A percentile compares a stretch with the other conserved stretches of the same genome.
phyloP scores from a whole-genome alignment of 2,797 vertebrate genomes.

The Limosa lapponica region DNA sequence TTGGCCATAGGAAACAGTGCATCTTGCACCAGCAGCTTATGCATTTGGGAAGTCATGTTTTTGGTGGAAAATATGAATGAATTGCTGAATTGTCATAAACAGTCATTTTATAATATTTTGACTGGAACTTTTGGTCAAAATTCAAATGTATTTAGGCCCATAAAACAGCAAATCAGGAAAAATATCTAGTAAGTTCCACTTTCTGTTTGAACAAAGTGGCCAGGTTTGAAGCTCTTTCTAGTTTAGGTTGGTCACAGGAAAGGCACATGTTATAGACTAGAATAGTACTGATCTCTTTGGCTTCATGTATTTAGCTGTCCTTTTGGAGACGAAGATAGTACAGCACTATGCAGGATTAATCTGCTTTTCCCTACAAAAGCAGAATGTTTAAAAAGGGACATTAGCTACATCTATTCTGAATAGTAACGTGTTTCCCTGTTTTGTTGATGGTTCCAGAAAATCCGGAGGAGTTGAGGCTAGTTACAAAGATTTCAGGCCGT shows the following conservation, averaged over 20 bases:
- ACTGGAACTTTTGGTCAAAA: not conserved
- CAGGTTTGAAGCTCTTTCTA: not conserved
- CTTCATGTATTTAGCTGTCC: not conserved
- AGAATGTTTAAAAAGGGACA: not conserved
- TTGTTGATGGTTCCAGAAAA: not conserved
- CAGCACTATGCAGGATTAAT: not conserved
- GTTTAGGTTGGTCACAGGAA: not conserved
- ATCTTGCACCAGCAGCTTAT: not conserved
- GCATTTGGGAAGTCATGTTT: not conserved
- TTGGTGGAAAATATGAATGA: not conserved
- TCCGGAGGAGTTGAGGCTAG: not conserved
- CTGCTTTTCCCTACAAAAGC: not conserved
- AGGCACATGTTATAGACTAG: not conserved
- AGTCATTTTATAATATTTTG: not conserved
- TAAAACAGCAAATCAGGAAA: not conserved
- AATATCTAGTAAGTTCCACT: not conserved
- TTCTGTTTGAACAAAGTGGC: not conserved
- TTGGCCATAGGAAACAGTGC: not conserved
- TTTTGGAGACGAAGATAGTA: not conserved
- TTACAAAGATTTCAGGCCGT: not conserved
- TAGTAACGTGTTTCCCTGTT: not conserved
- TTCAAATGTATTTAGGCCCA: not conserved
- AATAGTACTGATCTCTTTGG: not conserved
- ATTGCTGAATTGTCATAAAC: not conserved
- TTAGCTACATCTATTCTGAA: not conserved